Evolutionary conservation across 2,113 vertebrate genomes (phyloP).

Genomic region (Terrapene triunguis): DNA sequence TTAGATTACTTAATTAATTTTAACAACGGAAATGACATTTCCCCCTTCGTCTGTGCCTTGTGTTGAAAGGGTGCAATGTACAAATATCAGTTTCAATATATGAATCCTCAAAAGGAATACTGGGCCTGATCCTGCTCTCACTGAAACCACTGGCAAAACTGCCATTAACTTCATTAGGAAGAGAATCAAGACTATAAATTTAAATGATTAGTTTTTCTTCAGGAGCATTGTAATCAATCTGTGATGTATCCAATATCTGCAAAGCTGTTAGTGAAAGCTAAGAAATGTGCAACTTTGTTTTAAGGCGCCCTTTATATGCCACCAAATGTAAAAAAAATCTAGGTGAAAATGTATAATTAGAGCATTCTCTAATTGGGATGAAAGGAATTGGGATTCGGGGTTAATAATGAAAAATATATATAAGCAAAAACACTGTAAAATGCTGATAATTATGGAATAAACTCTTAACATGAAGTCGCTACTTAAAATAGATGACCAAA

Average conservation of each 20-base stretch:
- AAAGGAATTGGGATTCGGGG: slow-evolving; percentile 44
- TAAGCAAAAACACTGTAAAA: slow-evolving; percentile 47
- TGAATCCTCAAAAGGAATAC: slow-evolving; percentile 36
- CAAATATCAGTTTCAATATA: slow-evolving; percentile 66
- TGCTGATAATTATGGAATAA: slow-evolving; percentile 29
- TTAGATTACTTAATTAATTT: slow-evolving; percentile 78
- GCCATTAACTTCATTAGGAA: background rate
- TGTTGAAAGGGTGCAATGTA: slow-evolving; percentile 67
- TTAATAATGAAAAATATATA: slow-evolving; percentile 51
- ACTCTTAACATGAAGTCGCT: slow-evolving; percentile 49
- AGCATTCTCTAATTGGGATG: slow-evolving; percentile 57
- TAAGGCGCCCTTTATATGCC: slow-evolving; percentile 62
- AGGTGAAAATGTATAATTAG: slow-evolving; percentile 54
- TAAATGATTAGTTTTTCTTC: background rate
- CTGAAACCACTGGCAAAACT: slow-evolving; percentile 30
- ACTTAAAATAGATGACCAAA: slow-evolving; percentile 62
- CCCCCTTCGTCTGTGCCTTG: slow-evolving; percentile 58
- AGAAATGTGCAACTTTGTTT: slow-evolving; percentile 54
- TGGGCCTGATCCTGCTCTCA: slow-evolving; percentile 38
- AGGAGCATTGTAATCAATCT: slow-evolving; percentile 52
- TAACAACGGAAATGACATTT: slow-evolving; percentile 74
- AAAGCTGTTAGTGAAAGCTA: slow-evolving; percentile 46
- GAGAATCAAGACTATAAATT: background rate
- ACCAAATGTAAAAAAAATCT: slow-evolving; percentile 48
- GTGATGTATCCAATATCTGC: background rate